Evolutionary conservation across 2,888 invertebrate genomes (phyloP).

Genomic region (Hemicrepidius hirtus): DNA sequence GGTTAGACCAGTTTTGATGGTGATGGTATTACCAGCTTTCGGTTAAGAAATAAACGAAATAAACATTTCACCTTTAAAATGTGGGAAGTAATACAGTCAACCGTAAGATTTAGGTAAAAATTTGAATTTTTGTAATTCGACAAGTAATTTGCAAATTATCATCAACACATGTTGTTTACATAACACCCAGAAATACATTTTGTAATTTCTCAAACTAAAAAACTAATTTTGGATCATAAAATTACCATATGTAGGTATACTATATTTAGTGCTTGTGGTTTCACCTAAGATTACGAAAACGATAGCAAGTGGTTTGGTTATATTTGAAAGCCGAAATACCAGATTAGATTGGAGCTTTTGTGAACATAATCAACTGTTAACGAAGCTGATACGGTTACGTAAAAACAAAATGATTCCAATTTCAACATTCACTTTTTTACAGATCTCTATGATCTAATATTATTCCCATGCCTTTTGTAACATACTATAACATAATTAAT

Average conservation of each 20-base stretch:
- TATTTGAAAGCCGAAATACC: conserved; percentile 7
- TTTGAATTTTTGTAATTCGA: too few species aligned
- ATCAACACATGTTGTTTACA: neutral
- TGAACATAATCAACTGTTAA: neutral
- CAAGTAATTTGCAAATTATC: neutral
- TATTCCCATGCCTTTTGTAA: neutral
- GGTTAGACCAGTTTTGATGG: too few species aligned
- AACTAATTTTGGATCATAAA: conserved; percentile 12
- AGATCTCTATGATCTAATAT: neutral
- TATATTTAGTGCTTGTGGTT: neutral
- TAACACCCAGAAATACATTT: neutral
- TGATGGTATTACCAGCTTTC: too few species aligned
- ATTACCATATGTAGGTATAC: conserved; percentile 11
- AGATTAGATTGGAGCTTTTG: neutral
- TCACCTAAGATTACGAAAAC: conserved; percentile 26
- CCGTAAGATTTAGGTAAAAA: too few species aligned
- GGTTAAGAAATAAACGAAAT: too few species aligned
- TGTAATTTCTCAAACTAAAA: conserved; percentile 1
- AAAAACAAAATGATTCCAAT: neutral
- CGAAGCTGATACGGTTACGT: neutral
- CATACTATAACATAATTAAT: too few species aligned
- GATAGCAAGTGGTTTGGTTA: neutral
- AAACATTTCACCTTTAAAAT: too few species aligned
- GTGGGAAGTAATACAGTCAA: too few species aligned
- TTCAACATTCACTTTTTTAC: neutral